Percentiles rank a stretch among this genome's conserved stretches.
Conservation (phyloP, 2,113 vertebrate species). For the Ochotona princeps region DNA sequence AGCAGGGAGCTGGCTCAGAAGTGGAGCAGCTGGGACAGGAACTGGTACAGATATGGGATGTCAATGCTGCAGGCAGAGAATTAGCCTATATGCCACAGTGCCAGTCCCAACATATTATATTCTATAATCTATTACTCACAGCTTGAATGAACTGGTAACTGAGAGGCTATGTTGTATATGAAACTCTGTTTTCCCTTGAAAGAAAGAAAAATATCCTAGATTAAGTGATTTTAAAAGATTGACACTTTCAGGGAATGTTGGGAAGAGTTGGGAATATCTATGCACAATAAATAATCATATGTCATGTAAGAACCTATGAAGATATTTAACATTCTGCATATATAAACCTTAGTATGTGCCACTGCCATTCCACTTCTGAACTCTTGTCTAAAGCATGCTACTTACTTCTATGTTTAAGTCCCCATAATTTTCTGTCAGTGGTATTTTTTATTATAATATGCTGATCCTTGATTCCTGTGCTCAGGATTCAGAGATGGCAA, state of each 20-base stretch:
- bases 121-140: not conserved
- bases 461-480: not conserved
- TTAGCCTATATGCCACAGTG: too few relatives aligned
- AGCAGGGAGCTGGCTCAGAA: too few relatives aligned
- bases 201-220: not conserved
- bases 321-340: not conserved
- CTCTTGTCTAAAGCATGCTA: not conserved
- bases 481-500: not conserved
- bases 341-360: not conserved
- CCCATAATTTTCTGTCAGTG: not conserved
- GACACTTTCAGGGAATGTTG: not conserved
- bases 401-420: not conserved
- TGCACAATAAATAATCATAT: not conserved
- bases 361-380: accelerated
- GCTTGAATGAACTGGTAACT: not conserved
- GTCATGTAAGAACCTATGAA: not conserved
- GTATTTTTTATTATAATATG: not conserved
- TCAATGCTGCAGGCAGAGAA: too few relatives aligned
- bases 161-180: not conserved
- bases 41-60: too few relatives aligned
- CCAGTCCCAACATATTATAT: too few relatives aligned
- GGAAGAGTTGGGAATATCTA: not conserved
- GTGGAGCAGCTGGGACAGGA: too few relatives aligned
- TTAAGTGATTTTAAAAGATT: not conserved
- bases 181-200: not conserved